Percentiles rank a stretch among this genome's conserved stretches.
These are phyloP conservation scores for Clepsis dumicolana DNA, from an alignment of 2,888 invertebrate genomes.

Conservation along the genomic window DNA sequence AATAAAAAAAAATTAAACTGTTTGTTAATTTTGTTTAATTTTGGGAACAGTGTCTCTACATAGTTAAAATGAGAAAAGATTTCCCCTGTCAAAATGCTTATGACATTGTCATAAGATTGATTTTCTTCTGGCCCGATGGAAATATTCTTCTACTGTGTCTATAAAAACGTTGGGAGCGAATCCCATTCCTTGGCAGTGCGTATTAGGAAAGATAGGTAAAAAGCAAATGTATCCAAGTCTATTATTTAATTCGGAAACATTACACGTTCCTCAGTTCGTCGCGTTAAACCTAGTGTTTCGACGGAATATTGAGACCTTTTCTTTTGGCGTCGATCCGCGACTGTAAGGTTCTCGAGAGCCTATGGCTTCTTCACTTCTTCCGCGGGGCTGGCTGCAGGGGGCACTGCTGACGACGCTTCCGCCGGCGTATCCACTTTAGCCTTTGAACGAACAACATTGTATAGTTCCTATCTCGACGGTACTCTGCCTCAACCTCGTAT, in stretches of 20 bases:
- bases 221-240: constrained; percentile 10
- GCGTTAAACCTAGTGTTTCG: background rate
- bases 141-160: too few relatives aligned
- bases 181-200: background rate
- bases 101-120: too few relatives aligned
- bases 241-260: constrained; percentile 23
- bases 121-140: too few relatives aligned
- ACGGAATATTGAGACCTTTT: constrained; percentile 7
- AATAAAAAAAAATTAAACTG: constrained; percentile 29
- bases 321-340: constrained; percentile 11
- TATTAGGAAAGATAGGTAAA: background rate
- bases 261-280: constrained; percentile 12
- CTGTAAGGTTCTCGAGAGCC: constrained; percentile 24
- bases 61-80: too few relatives aligned
- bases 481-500: too few relatives aligned
- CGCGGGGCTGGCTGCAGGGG: constrained; percentile 37
- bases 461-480: background rate
- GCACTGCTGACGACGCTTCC: constrained; percentile 55
- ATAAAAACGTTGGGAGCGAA: too few relatives aligned
- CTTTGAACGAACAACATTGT: constrained; percentile 10
- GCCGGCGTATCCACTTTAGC: constrained; percentile 54
- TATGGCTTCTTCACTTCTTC: constrained; percentile 55
- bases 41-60: background rate
- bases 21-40: background rate
- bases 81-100: too few relatives aligned